These are phyloP conservation scores for Rhagoletis pomonella DNA, from an alignment of 1,140 invertebrate genomes.

Conservation along the genomic window DNA sequence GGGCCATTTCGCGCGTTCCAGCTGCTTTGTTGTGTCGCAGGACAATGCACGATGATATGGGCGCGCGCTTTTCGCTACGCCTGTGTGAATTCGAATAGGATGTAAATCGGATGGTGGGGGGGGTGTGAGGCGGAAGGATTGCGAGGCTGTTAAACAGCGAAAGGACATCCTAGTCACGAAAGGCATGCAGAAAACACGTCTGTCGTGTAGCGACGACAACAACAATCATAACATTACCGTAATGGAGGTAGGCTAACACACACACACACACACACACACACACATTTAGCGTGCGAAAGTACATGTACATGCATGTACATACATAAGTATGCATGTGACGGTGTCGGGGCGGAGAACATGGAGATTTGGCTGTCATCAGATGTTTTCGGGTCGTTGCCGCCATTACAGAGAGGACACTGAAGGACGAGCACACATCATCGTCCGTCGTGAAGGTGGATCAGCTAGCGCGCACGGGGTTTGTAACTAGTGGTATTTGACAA, in stretches of 20 bases:
- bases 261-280: background rate
- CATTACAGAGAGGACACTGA: constrained; percentile 67
- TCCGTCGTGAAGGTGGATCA: constrained; percentile 35
- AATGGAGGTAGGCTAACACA: constrained; percentile 25
- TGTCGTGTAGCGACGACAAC: constrained; percentile 29
- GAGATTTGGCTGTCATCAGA: constrained; percentile 66
- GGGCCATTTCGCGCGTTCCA: constrained; percentile 33
- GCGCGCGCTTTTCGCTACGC: constrained; percentile 14
- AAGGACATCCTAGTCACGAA: constrained; percentile 49
- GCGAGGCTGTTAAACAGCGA: constrained; percentile 39
- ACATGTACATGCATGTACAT: background rate
- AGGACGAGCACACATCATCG: constrained; percentile 61
- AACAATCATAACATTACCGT: constrained; percentile 37
- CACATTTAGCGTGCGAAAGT: no score
- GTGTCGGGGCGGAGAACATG: constrained; percentile 61
- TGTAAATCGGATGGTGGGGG: background rate
- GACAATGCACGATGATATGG: background rate
- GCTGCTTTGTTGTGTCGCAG: constrained; percentile 9
- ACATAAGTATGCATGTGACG: constrained; percentile 59
- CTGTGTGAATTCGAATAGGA: background rate
- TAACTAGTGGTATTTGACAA: background rate
- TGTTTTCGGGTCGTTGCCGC: constrained; percentile 69
- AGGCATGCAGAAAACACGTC: constrained; percentile 37
- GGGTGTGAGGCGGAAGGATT: constrained; percentile 22
- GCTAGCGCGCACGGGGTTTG: background rate